Percentiles rank a stretch among this genome's conserved stretches.
phyloP scores from a whole-genome alignment of 2,888 invertebrate genomes.

The Lycocerus yunnanus region DNA sequence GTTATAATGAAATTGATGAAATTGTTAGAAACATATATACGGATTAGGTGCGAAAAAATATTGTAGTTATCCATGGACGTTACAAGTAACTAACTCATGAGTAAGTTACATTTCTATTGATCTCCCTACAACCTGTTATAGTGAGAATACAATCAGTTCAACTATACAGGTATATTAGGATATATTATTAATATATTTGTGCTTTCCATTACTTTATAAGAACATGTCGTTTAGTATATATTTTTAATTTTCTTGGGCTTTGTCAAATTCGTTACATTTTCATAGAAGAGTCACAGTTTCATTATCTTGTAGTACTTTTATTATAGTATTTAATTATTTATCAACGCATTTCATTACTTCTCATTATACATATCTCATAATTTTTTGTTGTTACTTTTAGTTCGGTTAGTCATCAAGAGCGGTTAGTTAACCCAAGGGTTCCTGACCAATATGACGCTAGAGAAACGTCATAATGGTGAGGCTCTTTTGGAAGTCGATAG shows the following conservation, averaged over 20 bases:
- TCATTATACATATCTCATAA: neutral
- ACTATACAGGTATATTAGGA: too few species aligned
- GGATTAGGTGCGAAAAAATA: neutral
- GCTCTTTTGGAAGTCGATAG: neutral
- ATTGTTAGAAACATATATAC: neutral
- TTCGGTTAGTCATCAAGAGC: neutral
- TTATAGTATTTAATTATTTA: neutral
- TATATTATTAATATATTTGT: neutral
- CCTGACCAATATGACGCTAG: neutral
- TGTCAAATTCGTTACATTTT: neutral
- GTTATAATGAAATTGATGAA: too few species aligned
- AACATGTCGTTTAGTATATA: too few species aligned
- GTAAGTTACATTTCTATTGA: neutral
- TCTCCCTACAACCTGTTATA: too few species aligned
- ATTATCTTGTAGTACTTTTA: too few species aligned
- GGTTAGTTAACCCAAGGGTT: neutral
- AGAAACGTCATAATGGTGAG: neutral
- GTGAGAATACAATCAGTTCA: too few species aligned
- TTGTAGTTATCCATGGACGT: neutral
- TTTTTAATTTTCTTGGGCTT: too few species aligned
- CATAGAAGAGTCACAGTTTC: too few species aligned
- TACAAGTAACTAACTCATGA: neutral
- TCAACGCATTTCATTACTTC: neutral
- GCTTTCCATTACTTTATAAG: neutral
- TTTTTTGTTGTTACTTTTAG: neutral